Percentiles rank a stretch among this genome's conserved stretches.
Conservation (phyloP, 2,888 invertebrate species). For the Eutolmus rufibarbis region DNA sequence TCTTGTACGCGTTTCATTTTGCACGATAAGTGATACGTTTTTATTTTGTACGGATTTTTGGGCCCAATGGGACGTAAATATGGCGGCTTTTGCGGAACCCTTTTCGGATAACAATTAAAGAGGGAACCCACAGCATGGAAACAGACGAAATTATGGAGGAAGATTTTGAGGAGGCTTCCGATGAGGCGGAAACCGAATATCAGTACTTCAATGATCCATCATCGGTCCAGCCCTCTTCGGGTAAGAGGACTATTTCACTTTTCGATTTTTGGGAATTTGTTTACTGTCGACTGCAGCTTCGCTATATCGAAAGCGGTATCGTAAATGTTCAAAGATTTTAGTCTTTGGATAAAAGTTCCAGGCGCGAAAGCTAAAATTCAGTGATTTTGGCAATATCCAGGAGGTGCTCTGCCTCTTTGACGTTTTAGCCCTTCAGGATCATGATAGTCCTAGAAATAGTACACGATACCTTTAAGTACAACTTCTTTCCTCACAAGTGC, state of each 20-base stretch:
- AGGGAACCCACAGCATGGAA: conserved; percentile 42
- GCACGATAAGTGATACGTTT: neutral
- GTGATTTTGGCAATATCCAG: neutral
- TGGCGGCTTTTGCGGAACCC: conserved; percentile 9
- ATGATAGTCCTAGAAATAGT: neutral
- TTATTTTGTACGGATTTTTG: neutral
- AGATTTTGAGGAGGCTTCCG: conserved; percentile 78
- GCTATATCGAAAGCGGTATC: neutral
- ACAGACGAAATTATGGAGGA: conserved; percentile 69
- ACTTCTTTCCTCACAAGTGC: neutral
- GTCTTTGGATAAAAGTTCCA: too few relatives aligned
- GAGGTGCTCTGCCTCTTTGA: neutral
- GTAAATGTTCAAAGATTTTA: neutral
- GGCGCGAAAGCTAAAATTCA: neutral
- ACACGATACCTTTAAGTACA: neutral
- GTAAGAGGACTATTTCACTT: conserved; percentile 39
- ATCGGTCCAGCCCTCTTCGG: conserved; percentile 58
- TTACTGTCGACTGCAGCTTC: neutral
- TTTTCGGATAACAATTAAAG: conserved; percentile 16
- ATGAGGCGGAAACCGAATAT: conserved; percentile 74
- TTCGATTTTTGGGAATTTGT: neutral
- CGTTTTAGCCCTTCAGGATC: neutral
- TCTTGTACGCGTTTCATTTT: neutral
- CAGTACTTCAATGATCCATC: conserved; percentile 65
- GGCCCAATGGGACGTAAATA: conserved; percentile 19